Percentiles rank a stretch among this genome's conserved stretches.
These are phyloP conservation scores for Euthynnus affinis DNA, from an alignment of 2,797 vertebrate genomes.

Conservation along the genomic window DNA sequence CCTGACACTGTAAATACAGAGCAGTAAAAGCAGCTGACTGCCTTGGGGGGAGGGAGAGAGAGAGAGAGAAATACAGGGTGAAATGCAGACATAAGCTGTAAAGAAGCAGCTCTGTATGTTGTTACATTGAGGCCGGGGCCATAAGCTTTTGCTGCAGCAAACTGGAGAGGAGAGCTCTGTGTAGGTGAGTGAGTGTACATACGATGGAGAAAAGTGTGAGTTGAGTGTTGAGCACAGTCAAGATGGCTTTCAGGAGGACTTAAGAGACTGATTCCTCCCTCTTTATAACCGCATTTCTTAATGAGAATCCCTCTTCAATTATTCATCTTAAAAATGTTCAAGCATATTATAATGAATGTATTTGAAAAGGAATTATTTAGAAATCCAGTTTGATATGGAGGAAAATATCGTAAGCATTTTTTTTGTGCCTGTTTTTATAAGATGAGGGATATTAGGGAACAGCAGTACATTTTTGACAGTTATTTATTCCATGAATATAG, in stretches of 20 bases:
- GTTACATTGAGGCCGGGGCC: conserved; percentile 29
- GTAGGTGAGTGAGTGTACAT: conserved; percentile 39
- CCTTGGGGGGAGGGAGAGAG: conserved; percentile 15
- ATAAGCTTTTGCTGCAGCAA: conserved; percentile 46
- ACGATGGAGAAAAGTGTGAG: conserved; percentile 23
- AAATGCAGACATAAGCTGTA: conserved; percentile 45
- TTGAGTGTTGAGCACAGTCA: conserved; percentile 14
- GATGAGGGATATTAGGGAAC: not conserved
- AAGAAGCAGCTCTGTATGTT: conserved; percentile 48
- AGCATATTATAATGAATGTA: not conserved
- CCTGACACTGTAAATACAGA: conserved; percentile 39
- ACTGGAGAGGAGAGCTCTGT: conserved; percentile 38
- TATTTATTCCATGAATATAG: conserved; percentile 17
- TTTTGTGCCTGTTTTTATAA: not conserved
- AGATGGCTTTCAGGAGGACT: conserved; percentile 25
- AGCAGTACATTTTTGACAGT: not conserved
- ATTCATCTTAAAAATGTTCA: conserved; percentile 23
- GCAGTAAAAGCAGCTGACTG: conserved; percentile 44
- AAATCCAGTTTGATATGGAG: too few species aligned
- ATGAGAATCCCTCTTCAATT: conserved; percentile 12
- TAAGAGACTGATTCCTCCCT: conserved; percentile 10
- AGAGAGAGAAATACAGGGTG: not conserved
- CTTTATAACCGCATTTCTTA: not conserved
- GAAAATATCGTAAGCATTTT: not conserved
- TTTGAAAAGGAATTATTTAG: not conserved